These are phyloP conservation scores for Xylota sylvarum DNA, from an alignment of 2,888 invertebrate genomes.

Conservation along the genomic window DNA sequence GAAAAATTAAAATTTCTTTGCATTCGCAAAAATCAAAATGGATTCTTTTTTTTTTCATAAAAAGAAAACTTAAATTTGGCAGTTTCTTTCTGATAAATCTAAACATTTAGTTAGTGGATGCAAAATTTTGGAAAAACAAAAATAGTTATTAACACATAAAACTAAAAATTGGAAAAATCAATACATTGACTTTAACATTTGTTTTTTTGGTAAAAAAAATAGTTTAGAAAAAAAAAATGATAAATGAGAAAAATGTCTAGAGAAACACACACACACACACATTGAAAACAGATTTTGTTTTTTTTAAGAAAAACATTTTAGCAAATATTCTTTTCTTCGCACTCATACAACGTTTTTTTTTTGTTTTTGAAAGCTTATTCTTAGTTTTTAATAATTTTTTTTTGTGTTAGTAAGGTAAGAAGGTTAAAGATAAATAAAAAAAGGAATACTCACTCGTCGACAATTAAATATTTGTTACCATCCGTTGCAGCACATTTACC, in stretches of 20 bases:
- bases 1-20: slow-evolving; percentile 43
- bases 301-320: slow-evolving; percentile 19
- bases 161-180: slow-evolving; percentile 32
- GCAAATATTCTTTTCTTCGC: slow-evolving; percentile 29
- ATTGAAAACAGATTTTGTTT: slow-evolving; percentile 26
- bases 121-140: slow-evolving; percentile 66
- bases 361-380: slow-evolving; percentile 18
- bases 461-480: slow-evolving; percentile 94
- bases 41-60: slow-evolving; percentile 5
- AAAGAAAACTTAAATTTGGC: slow-evolving; percentile 69
- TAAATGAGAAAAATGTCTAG: slow-evolving; percentile 47
- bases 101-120: slow-evolving; percentile 76
- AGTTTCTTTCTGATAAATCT: slow-evolving; percentile 64
- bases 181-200: slow-evolving; percentile 31
- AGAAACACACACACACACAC: slow-evolving; percentile 56
- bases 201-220: slow-evolving; percentile 22
- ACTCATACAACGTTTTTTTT: slow-evolving; percentile 45
- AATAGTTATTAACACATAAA: slow-evolving; percentile 38
- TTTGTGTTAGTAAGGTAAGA: slow-evolving; percentile 41
- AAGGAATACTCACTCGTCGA: slow-evolving; percentile 92
- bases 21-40: slow-evolving; percentile 73
- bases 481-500: slow-evolving; percentile 93
- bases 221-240: slow-evolving; percentile 33
- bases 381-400: background rate
- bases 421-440: slow-evolving; percentile 25